phyloP scores from a whole-genome alignment of 2,113 vertebrate genomes.

The Pedionomus torquatus region DNA sequence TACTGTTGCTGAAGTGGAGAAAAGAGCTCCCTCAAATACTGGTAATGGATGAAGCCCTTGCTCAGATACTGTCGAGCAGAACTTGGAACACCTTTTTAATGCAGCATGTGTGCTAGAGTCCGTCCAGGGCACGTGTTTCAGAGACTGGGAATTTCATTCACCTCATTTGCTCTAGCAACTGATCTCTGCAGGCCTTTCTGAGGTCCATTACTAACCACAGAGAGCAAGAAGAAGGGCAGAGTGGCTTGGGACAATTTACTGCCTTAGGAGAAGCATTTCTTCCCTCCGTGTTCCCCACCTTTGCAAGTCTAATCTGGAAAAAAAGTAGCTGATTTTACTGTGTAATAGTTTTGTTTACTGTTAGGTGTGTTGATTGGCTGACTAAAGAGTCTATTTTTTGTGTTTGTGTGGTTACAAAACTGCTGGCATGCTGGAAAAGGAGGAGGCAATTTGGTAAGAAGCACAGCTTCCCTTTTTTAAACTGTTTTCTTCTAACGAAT shows the following conservation, averaged over 20 bases:
- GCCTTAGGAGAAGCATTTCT: not conserved
- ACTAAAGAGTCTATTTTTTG: not conserved
- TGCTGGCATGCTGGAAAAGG: not conserved
- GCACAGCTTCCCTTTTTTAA: not conserved
- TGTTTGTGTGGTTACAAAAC: not conserved
- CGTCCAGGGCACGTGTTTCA: fast-evolving
- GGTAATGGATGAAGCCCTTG: not conserved
- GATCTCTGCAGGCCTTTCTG: not conserved
- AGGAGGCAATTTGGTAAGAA: not conserved
- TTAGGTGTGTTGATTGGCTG: not conserved
- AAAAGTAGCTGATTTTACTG: not conserved
- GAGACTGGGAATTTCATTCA: not conserved
- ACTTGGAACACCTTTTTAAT: not conserved
- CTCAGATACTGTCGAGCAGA: not conserved
- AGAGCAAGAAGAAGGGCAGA: not conserved
- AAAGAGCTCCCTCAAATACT: not conserved
- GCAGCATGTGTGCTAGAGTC: not conserved
- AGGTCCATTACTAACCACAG: not conserved
- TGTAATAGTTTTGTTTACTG: constrained; percentile 2
- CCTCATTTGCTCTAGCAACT: not conserved
- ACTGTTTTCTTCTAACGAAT: not conserved
- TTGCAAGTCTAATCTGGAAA: not conserved
- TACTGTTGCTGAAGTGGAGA: not conserved
- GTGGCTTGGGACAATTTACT: not conserved
- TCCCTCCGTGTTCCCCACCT: not conserved